A percentile compares a stretch with the other conserved stretches of the same genome.
Conservation (phyloP, 1,140 invertebrate genomes). For the Drosophila triauraria region DNA sequence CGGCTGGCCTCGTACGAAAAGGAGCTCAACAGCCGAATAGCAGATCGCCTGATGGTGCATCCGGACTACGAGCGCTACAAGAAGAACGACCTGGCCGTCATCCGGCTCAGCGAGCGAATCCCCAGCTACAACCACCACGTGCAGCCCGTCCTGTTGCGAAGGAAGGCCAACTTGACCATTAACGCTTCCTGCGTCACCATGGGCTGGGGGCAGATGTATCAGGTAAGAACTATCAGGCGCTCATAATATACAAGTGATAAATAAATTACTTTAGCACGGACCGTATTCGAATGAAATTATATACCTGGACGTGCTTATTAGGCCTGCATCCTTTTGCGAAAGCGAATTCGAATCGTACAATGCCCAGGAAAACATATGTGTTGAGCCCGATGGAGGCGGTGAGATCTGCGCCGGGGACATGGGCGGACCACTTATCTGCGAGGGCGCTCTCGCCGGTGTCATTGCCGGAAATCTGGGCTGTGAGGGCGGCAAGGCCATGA, state of each 20-base stretch:
- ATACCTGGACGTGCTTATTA: constrained; percentile 35
- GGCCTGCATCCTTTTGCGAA: neutral
- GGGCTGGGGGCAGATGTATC: constrained; percentile 66
- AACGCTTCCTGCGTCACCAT: constrained; percentile 37
- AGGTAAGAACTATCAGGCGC: constrained; percentile 14
- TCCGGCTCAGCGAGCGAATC: constrained; percentile 23
- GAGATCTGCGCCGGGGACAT: constrained; percentile 57
- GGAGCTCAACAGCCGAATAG: neutral
- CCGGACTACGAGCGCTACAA: constrained; percentile 40
- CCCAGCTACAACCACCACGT: constrained; percentile 27
- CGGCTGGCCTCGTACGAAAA: neutral
- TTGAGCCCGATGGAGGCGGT: neutral
- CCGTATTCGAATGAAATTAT: constrained; percentile 56
- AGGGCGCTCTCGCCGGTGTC: constrained; percentile 31
- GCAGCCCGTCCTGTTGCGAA: constrained; percentile 19
- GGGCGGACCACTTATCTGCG: constrained; percentile 58
- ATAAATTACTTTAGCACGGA: constrained; percentile 44
- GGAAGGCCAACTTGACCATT: rapidly evolving
- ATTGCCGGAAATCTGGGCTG: constrained; percentile 39
- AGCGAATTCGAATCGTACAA: neutral
- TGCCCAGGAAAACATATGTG: constrained; percentile 22
- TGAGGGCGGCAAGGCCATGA: constrained; percentile 25
- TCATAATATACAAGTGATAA: neutral
- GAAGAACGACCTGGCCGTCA: constrained; percentile 49
- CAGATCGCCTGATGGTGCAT: constrained; percentile 47